These are phyloP conservation scores for Oncopodura yosiiana DNA, from an alignment of 1,140 invertebrate genomes.

Conservation along the genomic window DNA sequence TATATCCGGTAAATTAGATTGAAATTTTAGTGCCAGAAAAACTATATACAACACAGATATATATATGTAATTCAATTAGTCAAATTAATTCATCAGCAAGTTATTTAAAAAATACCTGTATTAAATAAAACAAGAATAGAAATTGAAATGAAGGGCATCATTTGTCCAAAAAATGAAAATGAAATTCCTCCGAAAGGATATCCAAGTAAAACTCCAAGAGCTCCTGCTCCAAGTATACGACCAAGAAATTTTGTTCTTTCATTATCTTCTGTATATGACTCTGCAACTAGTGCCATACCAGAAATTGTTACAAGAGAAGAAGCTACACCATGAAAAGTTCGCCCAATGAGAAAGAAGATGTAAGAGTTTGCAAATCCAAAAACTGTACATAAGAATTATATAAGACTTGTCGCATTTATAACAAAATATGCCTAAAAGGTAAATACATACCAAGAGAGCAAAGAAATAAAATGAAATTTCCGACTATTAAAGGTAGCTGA, in stretches of 20 bases:
- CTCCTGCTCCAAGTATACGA: slow-evolving; percentile 65
- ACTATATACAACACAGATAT: no score
- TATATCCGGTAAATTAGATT: no score
- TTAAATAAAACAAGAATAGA: slow-evolving; percentile 49
- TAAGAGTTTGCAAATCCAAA: slow-evolving; percentile 74
- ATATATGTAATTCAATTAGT: no score
- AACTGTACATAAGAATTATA: slow-evolving; percentile 45
- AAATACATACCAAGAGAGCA: slow-evolving; percentile 63
- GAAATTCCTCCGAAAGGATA: slow-evolving; percentile 67
- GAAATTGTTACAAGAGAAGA: slow-evolving; percentile 65
- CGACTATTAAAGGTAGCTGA: slow-evolving; percentile 67
- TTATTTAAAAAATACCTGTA: slow-evolving; percentile 35
- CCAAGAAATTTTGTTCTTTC: slow-evolving; percentile 61
- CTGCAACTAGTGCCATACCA: slow-evolving; percentile 48
- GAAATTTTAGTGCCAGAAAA: no score
- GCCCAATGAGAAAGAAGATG: slow-evolving; percentile 59
- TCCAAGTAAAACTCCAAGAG: slow-evolving; percentile 63
- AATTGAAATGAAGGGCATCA: slow-evolving; percentile 60
- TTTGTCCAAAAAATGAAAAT: slow-evolving; percentile 63
- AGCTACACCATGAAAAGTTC: slow-evolving; percentile 74
- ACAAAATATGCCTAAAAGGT: not conserved
- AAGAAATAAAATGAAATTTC: slow-evolving; percentile 66
- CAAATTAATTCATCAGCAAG: not conserved
- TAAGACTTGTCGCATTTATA: slow-evolving; percentile 9
- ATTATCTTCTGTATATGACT: slow-evolving; percentile 48